Conservation (phyloP, 2,888 invertebrate species). For the Ichneumoninae sp. region DNA sequence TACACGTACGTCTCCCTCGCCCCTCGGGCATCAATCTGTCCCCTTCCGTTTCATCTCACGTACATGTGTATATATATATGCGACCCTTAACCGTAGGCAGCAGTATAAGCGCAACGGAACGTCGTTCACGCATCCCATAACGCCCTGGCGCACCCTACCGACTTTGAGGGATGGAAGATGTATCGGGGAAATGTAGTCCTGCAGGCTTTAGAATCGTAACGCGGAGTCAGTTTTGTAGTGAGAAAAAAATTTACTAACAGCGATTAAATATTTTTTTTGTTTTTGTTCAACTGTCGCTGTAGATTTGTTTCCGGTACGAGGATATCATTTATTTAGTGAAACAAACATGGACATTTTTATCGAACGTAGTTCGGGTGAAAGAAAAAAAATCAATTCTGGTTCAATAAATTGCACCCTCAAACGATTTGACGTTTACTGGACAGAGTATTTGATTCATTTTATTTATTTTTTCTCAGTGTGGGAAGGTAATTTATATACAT, state of each 20-base stretch:
- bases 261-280: not conserved
- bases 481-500: no score
- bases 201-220: not conserved
- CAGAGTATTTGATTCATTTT: no score
- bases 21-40: constrained; percentile 70
- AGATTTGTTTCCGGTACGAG: not conserved
- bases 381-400: no score
- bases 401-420: no score
- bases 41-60: constrained; percentile 71
- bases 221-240: not conserved
- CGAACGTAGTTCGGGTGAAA: no score
- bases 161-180: not conserved
- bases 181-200: not conserved
- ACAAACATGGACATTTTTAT: no score
- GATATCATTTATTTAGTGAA: not conserved
- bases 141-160: not conserved
- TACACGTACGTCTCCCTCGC: constrained; percentile 57
- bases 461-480: no score
- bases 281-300: not conserved
- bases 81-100: constrained; percentile 45
- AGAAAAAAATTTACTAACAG: not conserved
- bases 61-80: constrained; percentile 4
- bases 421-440: no score
- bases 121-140: constrained; percentile 5
- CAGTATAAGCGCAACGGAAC: constrained; percentile 10